These are phyloP conservation scores for Scaptomyza graminum DNA, from an alignment of 1,140 invertebrate species.

Conservation along the genomic window DNA sequence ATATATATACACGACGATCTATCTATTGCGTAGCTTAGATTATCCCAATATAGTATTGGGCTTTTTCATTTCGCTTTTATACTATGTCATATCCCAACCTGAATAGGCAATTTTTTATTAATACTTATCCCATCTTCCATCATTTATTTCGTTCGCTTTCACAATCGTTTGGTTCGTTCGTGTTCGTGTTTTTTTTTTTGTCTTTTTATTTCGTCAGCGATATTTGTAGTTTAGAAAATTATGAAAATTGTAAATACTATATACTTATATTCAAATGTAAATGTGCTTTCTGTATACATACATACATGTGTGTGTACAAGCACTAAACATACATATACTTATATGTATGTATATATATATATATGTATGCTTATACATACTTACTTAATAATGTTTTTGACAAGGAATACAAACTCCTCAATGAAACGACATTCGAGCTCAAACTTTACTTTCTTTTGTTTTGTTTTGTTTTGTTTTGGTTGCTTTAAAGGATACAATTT, in stretches of 20 bases:
- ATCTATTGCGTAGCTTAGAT: no score
- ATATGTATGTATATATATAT: no score
- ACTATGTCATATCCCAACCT: not conserved
- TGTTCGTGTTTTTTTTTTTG: not conserved
- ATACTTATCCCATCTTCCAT: not conserved
- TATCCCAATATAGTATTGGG: no score
- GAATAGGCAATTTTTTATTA: no score
- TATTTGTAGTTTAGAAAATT: slow-evolving; percentile 1
- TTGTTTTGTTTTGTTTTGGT: slow-evolving; percentile 5
- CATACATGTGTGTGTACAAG: not conserved
- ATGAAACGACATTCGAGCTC: no score
- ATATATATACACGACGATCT: no score
- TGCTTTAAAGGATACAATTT: slow-evolving; percentile 15
- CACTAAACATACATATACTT: not conserved
- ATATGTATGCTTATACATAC: no score
- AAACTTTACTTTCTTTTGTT: no score
- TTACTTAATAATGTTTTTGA: no score
- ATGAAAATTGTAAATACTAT: slow-evolving; percentile 18
- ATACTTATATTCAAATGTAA: slow-evolving; percentile 1
- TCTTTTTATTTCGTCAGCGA: not conserved
- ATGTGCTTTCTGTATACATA: slow-evolving; percentile 1
- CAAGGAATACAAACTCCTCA: no score
- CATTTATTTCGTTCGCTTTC: slow-evolving; percentile 9
- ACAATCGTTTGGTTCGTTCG: slow-evolving; percentile 1
- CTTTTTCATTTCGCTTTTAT: not conserved